A percentile compares a stretch with the other conserved stretches of the same genome.
Conservation (phyloP, 2,888 invertebrate species). For the Elegia similella region DNA sequence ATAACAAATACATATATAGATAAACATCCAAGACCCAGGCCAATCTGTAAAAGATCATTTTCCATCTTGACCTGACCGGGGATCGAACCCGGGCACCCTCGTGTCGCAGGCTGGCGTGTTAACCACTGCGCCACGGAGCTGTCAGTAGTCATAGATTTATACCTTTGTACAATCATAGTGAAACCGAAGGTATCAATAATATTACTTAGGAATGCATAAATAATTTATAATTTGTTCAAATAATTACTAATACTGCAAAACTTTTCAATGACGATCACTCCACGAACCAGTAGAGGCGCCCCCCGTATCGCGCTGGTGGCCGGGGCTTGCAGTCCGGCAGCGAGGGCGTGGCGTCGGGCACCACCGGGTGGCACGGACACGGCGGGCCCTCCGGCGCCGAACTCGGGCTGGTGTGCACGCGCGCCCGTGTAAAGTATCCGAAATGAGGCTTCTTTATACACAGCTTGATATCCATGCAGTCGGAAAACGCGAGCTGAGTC, state of each 20-base stretch:
- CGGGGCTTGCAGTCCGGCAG: constrained; percentile 83
- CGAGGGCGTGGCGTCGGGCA: constrained; percentile 84
- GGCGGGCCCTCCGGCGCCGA: constrained; percentile 81
- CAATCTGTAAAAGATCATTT: too few relatives aligned
- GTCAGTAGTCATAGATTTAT: background rate
- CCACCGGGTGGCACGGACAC: constrained; percentile 76
- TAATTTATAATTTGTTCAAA: background rate
- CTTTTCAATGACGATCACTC: constrained; percentile 30
- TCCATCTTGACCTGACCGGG: too few relatives aligned
- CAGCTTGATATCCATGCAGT: constrained; percentile 90
- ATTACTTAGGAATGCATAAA: background rate
- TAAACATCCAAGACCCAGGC: too few relatives aligned
- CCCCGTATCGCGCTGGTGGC: constrained; percentile 83
- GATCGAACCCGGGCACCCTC: too few relatives aligned
- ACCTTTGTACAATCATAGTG: background rate
- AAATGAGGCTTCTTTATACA: constrained; percentile 88
- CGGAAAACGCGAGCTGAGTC: constrained; percentile 91
- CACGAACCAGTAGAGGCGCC: constrained; percentile 79
- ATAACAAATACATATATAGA: too few relatives aligned
- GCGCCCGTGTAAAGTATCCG: constrained; percentile 90
- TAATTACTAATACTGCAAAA: background rate
- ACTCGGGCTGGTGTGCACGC: constrained; percentile 80
- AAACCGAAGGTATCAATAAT: too few relatives aligned
- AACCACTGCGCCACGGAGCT: too few relatives aligned
- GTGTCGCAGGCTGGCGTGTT: too few relatives aligned